Conservation (phyloP, 2,888 invertebrate species). For the Tholera decimalis region DNA sequence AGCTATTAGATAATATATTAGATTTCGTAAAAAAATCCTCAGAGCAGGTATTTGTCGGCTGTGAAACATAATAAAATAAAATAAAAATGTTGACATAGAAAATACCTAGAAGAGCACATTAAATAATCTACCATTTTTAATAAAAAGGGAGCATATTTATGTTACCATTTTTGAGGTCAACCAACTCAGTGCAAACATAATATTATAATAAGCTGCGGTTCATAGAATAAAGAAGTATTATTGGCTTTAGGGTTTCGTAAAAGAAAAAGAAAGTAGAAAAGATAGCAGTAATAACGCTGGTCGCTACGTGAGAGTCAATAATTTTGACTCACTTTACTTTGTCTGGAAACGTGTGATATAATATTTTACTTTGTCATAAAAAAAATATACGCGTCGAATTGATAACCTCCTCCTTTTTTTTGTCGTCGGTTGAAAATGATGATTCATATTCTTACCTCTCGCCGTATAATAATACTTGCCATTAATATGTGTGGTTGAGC, state of each 20-base stretch:
- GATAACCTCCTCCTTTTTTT: no score
- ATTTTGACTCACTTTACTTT: slow-evolving; percentile 11
- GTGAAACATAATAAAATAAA: no score
- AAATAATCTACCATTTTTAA: neutral
- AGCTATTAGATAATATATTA: no score
- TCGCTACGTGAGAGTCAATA: slow-evolving; percentile 6
- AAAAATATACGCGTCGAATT: no score
- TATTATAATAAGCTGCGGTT: neutral
- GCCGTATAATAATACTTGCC: no score
- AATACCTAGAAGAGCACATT: neutral
- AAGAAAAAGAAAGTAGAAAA: slow-evolving; percentile 7
- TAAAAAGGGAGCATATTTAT: neutral
- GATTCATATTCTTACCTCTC: no score
- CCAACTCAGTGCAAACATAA: neutral
- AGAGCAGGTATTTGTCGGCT: no score
- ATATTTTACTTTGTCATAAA: neutral
- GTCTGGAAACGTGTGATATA: neutral
- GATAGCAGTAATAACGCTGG: slow-evolving; percentile 1
- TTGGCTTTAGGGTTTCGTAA: slow-evolving; percentile 5
- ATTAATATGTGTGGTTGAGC: no score
- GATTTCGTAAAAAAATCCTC: no score
- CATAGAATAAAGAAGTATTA: slow-evolving; percentile 6
- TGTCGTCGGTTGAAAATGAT: no score
- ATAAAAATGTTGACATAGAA: no score
- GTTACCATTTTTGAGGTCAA: neutral